Evolutionary conservation across 1,140 invertebrate genomes (phyloP).

Genomic region (Zaprionus capensis): DNA sequence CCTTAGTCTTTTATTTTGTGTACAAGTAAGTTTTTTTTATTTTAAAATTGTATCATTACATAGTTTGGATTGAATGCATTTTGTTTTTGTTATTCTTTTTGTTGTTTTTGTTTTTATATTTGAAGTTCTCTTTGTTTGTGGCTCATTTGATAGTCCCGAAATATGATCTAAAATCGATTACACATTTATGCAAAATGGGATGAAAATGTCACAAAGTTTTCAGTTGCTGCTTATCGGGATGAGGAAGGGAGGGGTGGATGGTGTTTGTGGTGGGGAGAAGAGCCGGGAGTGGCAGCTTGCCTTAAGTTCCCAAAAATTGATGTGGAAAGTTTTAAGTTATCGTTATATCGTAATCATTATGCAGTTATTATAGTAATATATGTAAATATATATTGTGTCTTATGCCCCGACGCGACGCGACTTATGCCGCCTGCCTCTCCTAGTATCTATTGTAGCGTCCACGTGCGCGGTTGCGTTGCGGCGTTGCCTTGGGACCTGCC

Average conservation of each 20-base stretch:
- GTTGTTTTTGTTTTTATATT: conserved; percentile 20
- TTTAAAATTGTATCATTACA: conserved; percentile 73
- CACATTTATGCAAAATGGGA: conserved; percentile 44
- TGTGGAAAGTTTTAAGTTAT: conserved; percentile 33
- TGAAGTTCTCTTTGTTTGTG: conserved; percentile 11
- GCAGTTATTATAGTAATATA: conserved; percentile 31
- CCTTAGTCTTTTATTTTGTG: conserved; percentile 21
- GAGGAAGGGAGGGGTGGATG: not conserved
- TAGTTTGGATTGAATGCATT: conserved; percentile 66
- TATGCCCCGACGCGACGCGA: conserved; percentile 50
- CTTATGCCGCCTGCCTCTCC: conserved; percentile 11
- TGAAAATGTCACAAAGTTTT: conserved; percentile 42
- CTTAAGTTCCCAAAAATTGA: conserved; percentile 6
- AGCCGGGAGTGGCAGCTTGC: not conserved
- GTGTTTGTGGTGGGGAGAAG: not conserved
- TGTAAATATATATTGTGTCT: conserved; percentile 52
- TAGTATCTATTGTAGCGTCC: conserved; percentile 83
- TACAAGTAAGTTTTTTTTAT: conserved; percentile 68
- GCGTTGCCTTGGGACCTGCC: conserved; percentile 68
- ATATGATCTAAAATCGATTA: conserved; percentile 4
- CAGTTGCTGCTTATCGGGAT: not conserved
- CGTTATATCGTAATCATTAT: conserved; percentile 17
- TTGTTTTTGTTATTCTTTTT: conserved; percentile 36
- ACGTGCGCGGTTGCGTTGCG: conserved; percentile 74
- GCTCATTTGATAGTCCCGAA: conserved; percentile 14